A percentile compares a stretch with the other conserved stretches of the same genome.
These are phyloP conservation scores for Notolepis coatsorum DNA, from an alignment of 2,797 vertebrate species.

Conservation along the genomic window DNA sequence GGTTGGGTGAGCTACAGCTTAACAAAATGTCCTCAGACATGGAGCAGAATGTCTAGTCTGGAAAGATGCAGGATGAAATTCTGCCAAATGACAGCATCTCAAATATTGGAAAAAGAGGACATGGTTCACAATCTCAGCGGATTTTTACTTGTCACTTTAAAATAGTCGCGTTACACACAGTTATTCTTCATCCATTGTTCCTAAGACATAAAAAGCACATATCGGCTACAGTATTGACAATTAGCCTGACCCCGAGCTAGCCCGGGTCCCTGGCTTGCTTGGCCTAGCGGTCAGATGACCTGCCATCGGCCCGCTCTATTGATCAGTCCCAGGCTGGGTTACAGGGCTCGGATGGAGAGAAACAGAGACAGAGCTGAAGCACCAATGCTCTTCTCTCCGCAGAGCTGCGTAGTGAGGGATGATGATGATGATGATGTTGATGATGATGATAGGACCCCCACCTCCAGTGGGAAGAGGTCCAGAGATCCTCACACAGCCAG, in stretches of 20 bases:
- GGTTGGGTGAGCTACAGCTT: too few species aligned
- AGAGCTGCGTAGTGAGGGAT: conserved; percentile 43
- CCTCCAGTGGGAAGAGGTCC: conserved; percentile 55
- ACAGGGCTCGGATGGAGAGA: conserved; percentile 49
- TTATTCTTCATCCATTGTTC: conserved; percentile 54
- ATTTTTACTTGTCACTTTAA: too few species aligned
- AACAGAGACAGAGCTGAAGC: conserved; percentile 66
- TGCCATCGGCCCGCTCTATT: conserved; percentile 74
- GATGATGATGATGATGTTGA: too few species aligned
- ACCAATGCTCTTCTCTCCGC: conserved; percentile 35
- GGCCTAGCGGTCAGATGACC: conserved; percentile 74
- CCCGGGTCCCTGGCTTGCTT: conserved; percentile 37
- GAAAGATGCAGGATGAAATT: too few species aligned
- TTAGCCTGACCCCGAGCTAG: conserved; percentile 52
- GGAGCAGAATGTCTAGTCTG: too few species aligned
- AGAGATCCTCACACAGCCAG: conserved; percentile 45
- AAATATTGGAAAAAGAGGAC: too few species aligned
- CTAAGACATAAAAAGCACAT: conserved; percentile 57
- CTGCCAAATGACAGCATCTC: too few species aligned
- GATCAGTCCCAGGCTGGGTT: conserved; percentile 66
- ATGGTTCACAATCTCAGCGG: too few species aligned
- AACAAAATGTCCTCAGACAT: too few species aligned
- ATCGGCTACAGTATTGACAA: conserved; percentile 66
- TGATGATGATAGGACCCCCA: conserved; percentile 57
- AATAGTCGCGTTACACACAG: too few species aligned